Evolutionary conservation across 2,113 vertebrate genomes (phyloP).

Genomic region (Saguinus midas): DNA sequence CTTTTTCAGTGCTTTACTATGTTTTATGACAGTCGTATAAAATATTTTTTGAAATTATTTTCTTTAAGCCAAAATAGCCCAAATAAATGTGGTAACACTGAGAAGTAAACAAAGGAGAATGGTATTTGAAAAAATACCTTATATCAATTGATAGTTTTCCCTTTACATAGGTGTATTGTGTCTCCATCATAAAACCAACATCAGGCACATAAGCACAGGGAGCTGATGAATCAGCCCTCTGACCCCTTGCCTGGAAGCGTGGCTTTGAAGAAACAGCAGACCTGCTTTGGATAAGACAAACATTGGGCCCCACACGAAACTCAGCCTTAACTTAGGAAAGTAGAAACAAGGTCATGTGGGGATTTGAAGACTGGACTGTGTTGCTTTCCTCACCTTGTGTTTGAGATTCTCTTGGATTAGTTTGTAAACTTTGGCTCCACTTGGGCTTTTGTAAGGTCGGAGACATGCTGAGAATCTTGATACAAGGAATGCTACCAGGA

Average conservation of each 20-base stretch:
- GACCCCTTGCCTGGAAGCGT: background rate
- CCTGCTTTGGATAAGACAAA: background rate
- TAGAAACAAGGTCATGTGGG: background rate
- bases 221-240: background rate
- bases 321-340: background rate
- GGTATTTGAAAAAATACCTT: background rate
- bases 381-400: background rate
- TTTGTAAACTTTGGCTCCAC: background rate
- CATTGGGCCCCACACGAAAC: background rate
- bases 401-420: background rate
- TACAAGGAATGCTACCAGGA: background rate
- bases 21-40: background rate
- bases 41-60: background rate
- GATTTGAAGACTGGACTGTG: background rate
- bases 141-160: background rate
- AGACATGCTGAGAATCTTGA: background rate
- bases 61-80: background rate
- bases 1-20: background rate
- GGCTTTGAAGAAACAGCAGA: background rate
- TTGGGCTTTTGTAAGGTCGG: constrained; percentile 38
- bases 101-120: background rate
- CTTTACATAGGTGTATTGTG: rapidly evolving
- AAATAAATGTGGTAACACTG: background rate
- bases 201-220: rapidly evolving
- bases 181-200: background rate